Base-by-base conservation (phyloP, 2,113 vertebrate genomes). In the Bos javanicus region DNA sequence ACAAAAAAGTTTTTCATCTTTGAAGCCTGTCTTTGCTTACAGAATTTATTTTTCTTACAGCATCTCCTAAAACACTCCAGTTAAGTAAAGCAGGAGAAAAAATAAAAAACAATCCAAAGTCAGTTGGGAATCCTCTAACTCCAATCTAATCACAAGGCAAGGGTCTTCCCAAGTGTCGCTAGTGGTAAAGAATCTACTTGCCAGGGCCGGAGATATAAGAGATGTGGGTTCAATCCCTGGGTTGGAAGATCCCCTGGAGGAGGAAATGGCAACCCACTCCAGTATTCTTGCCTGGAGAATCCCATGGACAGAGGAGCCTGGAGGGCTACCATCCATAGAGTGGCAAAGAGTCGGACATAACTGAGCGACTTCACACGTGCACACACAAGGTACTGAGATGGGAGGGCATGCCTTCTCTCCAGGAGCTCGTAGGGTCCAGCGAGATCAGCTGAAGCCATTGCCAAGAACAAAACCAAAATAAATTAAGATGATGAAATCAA, bases 401-500 rank as follows among this genome's bases (percentile, higher is more conserved):
- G 39, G 23, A 30, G 52, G 16, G 11, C 83, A 11, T 1, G 16
- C 23, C 15, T 1, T 46, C 19, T 25, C 30, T 43, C 52, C 0
- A 0, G 76, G 43, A 84, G 21, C 74, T 28, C 0, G 0, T 0
- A 33, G 56, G 1, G 14, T 25, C 48, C 64, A 12, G 67, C 0
- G 2, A 83, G 25, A 30, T 0, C 2, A 17, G 74, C 39, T 19
- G 16, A 48, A 14, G n/a, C 15, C 67, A 17, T 15, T 0, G 36
- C 30, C 48, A 6, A 28, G 54, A 57, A 33, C 43, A 33, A 36
- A 85, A 30, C 14, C 11, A 39, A 81, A n/a, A 28, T 19, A 56
- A 74, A 10, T 23, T 14, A 7, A 89, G 48, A 11, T 7, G 16
- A 23, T 5, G 43, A 62, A 14, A 92, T 2, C 6, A 57, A 64